phyloP scores from a whole-genome alignment of 2,113 vertebrate species.

The Neodontobutis hainanensis region DNA sequence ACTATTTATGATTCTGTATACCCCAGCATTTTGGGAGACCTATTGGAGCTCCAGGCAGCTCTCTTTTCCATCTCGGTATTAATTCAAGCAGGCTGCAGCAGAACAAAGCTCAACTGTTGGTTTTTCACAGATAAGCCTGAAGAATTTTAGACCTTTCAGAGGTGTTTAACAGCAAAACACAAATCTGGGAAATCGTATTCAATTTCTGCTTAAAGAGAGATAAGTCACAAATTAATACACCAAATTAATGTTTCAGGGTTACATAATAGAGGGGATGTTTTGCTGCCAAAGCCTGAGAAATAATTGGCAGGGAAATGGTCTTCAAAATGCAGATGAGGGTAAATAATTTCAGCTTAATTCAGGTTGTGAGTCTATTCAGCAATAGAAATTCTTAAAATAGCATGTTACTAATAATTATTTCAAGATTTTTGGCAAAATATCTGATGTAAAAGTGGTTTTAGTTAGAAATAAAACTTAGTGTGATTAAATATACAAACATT shows the following conservation, averaged over 20 bases:
- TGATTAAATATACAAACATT: neutral
- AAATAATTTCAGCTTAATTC: neutral
- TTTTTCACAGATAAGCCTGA: constrained; percentile 30
- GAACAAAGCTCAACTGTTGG: constrained; percentile 35
- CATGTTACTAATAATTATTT: neutral
- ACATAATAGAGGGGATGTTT: constrained; percentile 1
- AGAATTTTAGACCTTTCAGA: constrained; percentile 15
- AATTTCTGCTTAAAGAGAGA: neutral
- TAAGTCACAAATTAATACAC: neutral
- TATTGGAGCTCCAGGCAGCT: constrained; percentile 30
- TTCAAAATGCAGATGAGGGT: neutral
- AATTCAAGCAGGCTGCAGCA: constrained; percentile 15
- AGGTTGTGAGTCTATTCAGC: neutral
- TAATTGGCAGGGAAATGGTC: neutral
- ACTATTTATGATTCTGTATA: constrained; percentile 44
- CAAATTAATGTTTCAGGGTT: neutral
- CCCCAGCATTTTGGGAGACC: constrained; percentile 11
- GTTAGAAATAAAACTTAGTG: neutral
- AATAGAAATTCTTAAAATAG: neutral
- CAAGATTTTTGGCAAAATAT: neutral
- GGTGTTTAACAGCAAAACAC: constrained; percentile 7
- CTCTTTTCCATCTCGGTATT: constrained; percentile 9
- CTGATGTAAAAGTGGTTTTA: neutral
- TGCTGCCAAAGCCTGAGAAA: neutral
- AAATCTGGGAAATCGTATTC: constrained; percentile 24